Conservation (phyloP, 2,113 vertebrate genomes). For the Oryctolagus cuniculus region DNA sequence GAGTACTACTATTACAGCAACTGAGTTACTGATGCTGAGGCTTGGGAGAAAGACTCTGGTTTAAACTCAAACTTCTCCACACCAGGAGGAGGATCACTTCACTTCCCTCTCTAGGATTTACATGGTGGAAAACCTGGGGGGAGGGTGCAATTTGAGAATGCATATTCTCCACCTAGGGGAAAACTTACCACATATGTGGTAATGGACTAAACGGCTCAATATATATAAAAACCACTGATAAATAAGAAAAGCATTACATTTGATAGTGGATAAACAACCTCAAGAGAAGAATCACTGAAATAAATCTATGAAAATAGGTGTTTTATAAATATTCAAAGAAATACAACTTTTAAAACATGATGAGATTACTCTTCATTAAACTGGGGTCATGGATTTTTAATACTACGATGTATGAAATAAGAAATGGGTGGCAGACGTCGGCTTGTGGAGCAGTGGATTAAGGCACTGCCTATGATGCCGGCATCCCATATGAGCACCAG, state of each 20-base stretch:
- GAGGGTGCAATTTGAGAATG: background rate
- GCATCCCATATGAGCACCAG: too few species aligned
- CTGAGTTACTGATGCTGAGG: background rate
- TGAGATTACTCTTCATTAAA: background rate
- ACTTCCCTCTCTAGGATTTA: background rate
- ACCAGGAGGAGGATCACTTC: background rate
- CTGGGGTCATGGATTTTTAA: background rate
- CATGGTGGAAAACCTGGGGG: background rate
- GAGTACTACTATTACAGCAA: background rate
- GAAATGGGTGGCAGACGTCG: background rate
- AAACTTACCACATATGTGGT: background rate
- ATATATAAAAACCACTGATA: background rate
- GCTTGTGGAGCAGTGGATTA: too few species aligned
- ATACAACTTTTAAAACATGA: background rate
- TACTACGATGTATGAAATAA: background rate
- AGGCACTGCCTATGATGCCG: too few species aligned
- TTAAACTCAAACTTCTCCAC: background rate
- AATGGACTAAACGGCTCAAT: background rate
- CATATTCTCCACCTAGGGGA: background rate
- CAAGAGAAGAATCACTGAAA: background rate
- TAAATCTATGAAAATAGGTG: background rate
- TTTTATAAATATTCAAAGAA: constrained; percentile 28
- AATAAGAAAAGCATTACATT: constrained; percentile 32
- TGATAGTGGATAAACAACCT: background rate
- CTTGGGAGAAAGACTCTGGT: background rate